Evolutionary conservation across 1,140 invertebrate genomes (phyloP).

Genomic region (Camponotus vicinus): DNA sequence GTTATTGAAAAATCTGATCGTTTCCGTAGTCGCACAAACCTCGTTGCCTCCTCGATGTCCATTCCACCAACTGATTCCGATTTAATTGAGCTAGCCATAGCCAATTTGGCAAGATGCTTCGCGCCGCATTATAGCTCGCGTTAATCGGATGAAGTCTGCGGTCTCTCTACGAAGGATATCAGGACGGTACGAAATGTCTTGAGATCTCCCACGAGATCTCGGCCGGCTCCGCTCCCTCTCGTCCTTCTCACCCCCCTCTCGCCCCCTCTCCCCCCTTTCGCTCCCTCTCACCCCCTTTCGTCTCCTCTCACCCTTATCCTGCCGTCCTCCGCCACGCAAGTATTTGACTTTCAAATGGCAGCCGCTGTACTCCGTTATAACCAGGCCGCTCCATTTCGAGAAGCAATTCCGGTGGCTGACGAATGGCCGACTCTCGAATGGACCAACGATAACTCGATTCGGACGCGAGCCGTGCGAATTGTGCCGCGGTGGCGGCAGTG

Average conservation of each 20-base stretch:
- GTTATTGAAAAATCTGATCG: conserved; percentile 25
- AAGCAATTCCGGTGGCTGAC: conserved; percentile 75
- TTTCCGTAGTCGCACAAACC: background rate
- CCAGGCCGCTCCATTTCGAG: conserved; percentile 76
- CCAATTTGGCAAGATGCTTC: conserved; percentile 74
- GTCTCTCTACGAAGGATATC: conserved; percentile 67
- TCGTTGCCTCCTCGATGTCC: conserved; percentile 4
- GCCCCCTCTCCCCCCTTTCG: too few species aligned
- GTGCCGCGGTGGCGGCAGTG: conserved; percentile 46
- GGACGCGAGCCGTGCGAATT: conserved; percentile 62
- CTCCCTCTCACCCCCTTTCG: background rate
- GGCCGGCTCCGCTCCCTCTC: background rate
- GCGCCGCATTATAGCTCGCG: conserved; percentile 71
- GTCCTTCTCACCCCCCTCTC: too few species aligned
- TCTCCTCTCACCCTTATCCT: conserved; percentile 14
- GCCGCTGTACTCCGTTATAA: conserved; percentile 75
- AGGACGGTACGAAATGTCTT: conserved; percentile 75
- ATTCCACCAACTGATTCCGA: conserved; percentile 62
- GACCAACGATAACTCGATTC: conserved; percentile 75
- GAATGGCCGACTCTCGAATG: conserved; percentile 69
- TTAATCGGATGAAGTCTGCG: conserved; percentile 80
- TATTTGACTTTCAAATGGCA: conserved; percentile 82
- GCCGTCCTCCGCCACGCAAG: conserved; percentile 59
- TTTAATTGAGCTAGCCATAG: conserved; percentile 71
- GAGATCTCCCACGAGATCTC: conserved; percentile 68